Base-by-base conservation (phyloP, 2,113 vertebrate species). In the Coptodon bakossiorum region DNA sequence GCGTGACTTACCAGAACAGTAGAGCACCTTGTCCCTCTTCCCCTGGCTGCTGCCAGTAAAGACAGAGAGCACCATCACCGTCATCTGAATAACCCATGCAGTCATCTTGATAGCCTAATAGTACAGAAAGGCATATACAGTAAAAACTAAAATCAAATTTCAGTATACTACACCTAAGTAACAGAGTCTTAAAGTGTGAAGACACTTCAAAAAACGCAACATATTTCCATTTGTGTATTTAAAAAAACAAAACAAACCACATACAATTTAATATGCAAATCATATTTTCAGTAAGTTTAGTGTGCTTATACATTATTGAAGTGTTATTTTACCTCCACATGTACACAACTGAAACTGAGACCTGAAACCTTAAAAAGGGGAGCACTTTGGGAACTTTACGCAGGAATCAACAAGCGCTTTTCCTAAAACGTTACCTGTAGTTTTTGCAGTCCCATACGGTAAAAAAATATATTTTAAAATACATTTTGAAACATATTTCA, bases 1-100 rank as follows among this genome's bases (percentile, higher is more conserved):
- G 11, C 7, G 1, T 82, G 14, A 76, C 93, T 94, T 86, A 97
- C 96, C 96, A 79, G 95, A 96, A 79, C 96, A 96, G 88, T 95
- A 97, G 3, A 96, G 68, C 54, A 92, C 52, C 22, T 89, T 38
- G 71, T 96, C 92, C 71, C 90, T 94, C 90, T 95, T 96, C 11
- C 87, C 93, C 22, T 93, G 87, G 17, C 82, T 34, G 16, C 54
- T 80, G 48, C 79, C 36, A 40, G 85, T 73, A 66, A 91, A 90
- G 59, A 91, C n/a, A 7, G 85, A 88, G 6, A 96, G 68, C 45
- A 93, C 5, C 76, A 95, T 22, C 57, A 95, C 38, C 34, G 61
- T 17, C 34, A 95, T 54, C 14, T 81, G 84, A 40, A 93, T 54
- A 38, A 94, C 88, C 92, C 93, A 95, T 9, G 73, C 87, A 11